Conservation (phyloP, 2,888 invertebrate genomes). For the Gisinianus flammeolus region DNA sequence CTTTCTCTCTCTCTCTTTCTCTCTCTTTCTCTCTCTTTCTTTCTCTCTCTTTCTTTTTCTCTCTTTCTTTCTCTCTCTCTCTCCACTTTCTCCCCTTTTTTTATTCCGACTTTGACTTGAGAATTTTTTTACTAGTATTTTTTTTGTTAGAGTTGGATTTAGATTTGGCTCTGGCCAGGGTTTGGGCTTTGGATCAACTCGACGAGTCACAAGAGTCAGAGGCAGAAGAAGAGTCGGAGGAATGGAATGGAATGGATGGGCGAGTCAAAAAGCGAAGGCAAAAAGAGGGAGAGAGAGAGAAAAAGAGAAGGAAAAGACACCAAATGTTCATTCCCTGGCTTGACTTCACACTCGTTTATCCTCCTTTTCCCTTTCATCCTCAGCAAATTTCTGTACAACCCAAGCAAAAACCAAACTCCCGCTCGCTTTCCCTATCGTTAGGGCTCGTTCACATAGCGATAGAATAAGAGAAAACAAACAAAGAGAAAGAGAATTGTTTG, state of each 20-base stretch:
- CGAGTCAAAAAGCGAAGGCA: slow-evolving; percentile 12
- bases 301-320: background rate
- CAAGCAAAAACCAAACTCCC: background rate
- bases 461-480: background rate
- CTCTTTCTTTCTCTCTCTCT: background rate
- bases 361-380: slow-evolving; percentile 27
- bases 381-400: background rate
- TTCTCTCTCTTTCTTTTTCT: too few species aligned
- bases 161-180: background rate
- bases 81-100: background rate
- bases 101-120: background rate
- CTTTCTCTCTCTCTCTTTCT: background rate
- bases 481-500: background rate
- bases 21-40: background rate
- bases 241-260: slow-evolving; percentile 24
- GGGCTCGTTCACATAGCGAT: too few species aligned
- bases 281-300: background rate
- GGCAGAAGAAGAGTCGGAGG: too few species aligned
- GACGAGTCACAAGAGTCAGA: background rate
- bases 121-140: background rate
- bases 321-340: slow-evolving; percentile 28
- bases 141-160: background rate
- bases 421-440: background rate
- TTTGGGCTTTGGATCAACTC: background rate
- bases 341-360: slow-evolving; percentile 16